phyloP scores from a whole-genome alignment of 2,113 vertebrate species.

The Rhinolophus sinicus region DNA sequence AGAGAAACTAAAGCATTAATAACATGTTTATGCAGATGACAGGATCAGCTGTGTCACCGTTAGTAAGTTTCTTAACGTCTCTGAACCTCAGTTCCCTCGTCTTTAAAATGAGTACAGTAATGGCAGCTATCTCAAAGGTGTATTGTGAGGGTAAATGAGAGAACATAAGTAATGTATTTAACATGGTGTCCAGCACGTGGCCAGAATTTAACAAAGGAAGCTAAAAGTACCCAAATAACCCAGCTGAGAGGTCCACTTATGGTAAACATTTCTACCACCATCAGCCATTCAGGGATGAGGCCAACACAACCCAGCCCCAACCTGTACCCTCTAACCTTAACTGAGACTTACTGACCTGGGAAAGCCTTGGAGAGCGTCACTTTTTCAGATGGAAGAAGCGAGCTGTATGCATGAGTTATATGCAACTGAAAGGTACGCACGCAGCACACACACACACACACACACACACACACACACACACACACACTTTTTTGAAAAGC shows the following conservation, averaged over 20 bases:
- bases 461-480: not conserved
- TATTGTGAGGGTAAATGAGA: not conserved
- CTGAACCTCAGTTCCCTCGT: not conserved
- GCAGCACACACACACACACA: not conserved
- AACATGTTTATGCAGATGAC: not conserved
- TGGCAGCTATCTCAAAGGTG: not conserved
- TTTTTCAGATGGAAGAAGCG: constrained; percentile 4
- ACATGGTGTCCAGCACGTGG: not conserved
- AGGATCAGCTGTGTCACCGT: not conserved
- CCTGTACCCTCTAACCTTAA: not conserved
- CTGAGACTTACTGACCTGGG: not conserved
- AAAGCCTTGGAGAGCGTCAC: not conserved
- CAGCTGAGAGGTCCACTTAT: not conserved
- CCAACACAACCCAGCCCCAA: no score
- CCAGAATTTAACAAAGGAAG: not conserved
- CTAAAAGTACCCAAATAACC: not conserved
- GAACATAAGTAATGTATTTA: not conserved
- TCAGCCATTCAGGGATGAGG: not conserved
- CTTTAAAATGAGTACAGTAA: not conserved
- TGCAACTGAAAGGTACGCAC: not conserved
- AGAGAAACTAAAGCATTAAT: not conserved
- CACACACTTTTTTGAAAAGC: not conserved
- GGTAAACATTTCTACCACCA: not conserved
- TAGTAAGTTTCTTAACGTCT: not conserved
- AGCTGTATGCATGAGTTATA: not conserved